phyloP scores from a whole-genome alignment of 2,888 invertebrate genomes.

The Tuta absoluta region DNA sequence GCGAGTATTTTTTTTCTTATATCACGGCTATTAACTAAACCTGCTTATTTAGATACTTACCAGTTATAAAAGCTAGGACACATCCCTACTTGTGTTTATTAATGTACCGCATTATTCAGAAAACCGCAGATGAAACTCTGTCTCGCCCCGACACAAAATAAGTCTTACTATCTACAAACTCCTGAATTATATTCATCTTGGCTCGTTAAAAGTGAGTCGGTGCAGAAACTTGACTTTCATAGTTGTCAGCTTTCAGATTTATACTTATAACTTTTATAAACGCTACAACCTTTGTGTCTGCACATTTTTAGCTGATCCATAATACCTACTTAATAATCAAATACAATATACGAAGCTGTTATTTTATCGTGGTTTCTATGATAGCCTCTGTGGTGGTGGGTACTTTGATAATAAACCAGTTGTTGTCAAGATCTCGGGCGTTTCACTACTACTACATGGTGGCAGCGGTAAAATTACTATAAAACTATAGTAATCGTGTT shows the following conservation, averaged over 20 bases:
- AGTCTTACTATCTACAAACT: conserved; percentile 35
- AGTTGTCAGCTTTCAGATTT: conserved; percentile 39
- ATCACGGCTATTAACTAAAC: too few species aligned
- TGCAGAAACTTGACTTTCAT: conserved; percentile 60
- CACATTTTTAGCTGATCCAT: background rate
- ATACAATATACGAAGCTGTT: too few species aligned
- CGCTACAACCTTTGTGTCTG: background rate
- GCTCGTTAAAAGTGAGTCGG: conserved; percentile 66
- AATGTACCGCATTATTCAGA: conserved; percentile 74
- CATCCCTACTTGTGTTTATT: conserved; percentile 60
- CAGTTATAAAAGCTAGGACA: background rate
- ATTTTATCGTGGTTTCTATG: too few species aligned
- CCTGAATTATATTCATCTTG: conserved; percentile 64
- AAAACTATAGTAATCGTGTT: too few species aligned
- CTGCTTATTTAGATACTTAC: background rate
- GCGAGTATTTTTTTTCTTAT: too few species aligned
- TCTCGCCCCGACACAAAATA: conserved; percentile 57
- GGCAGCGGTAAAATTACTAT: too few species aligned
- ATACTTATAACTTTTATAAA: conserved; percentile 3
- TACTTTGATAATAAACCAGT: too few species aligned
- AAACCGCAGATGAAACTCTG: conserved; percentile 72
- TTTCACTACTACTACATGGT: too few species aligned
- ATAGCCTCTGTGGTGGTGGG: too few species aligned
- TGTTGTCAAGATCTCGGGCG: too few species aligned
- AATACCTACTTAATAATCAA: too few species aligned